Evolutionary conservation across 2,888 invertebrate genomes (phyloP).

Genomic region (Ferdinandea cuprea): DNA sequence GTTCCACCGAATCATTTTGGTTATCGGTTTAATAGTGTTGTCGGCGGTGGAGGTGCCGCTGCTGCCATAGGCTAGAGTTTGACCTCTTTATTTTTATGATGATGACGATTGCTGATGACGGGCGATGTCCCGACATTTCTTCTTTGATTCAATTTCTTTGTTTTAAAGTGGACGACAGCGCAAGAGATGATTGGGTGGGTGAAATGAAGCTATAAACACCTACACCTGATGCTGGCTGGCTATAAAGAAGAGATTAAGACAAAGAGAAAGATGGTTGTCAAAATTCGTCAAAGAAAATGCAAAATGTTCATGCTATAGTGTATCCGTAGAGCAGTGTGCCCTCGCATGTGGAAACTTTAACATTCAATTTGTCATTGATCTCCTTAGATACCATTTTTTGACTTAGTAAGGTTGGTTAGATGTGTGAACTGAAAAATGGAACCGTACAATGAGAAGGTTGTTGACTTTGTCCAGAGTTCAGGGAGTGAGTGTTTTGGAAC

Average conservation of each 20-base stretch:
- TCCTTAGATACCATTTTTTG: too few species aligned
- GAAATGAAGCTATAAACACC: slow-evolving; percentile 34
- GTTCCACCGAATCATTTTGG: slow-evolving; percentile 36
- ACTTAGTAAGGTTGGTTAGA: too few species aligned
- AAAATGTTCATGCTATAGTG: not conserved
- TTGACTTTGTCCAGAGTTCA: too few species aligned
- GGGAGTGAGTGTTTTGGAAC: too few species aligned
- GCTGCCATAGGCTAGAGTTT: slow-evolving; percentile 31
- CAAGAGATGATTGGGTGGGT: not conserved
- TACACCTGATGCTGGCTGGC: slow-evolving; percentile 10
- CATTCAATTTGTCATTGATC: too few species aligned
- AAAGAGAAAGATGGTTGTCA: not conserved
- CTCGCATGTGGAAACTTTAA: too few species aligned
- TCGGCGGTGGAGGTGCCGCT: not conserved
- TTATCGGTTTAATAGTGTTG: slow-evolving; percentile 7
- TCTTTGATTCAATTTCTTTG: slow-evolving; percentile 11
- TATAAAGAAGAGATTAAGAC: slow-evolving; percentile 12
- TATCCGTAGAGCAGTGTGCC: too few species aligned
- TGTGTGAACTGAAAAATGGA: too few species aligned
- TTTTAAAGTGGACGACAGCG: not conserved
- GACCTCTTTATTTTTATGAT: slow-evolving; percentile 39
- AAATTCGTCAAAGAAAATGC: not conserved
- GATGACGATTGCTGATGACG: slow-evolving; percentile 22
- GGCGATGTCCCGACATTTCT: slow-evolving; percentile 23
- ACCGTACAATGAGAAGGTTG: too few species aligned